phyloP scores from a whole-genome alignment of 2,113 vertebrate genomes.

The Phalacrocorax brasilianus region DNA sequence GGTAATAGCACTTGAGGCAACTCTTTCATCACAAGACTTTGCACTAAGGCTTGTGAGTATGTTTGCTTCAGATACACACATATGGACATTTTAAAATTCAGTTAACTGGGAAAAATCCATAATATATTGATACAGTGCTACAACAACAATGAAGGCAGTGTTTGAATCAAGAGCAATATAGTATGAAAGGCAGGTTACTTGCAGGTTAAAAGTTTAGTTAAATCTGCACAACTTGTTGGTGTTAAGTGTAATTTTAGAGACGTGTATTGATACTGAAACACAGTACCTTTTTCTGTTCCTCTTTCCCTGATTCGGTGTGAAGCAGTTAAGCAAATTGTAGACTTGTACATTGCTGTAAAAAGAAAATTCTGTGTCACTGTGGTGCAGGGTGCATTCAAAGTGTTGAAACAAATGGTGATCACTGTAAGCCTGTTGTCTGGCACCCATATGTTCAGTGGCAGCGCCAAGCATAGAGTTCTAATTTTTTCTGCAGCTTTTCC shows the following conservation, averaged over 20 bases:
- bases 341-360: not conserved
- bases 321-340: not conserved
- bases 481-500: constrained; percentile 53
- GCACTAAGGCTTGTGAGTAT: not conserved
- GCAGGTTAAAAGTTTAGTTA: not conserved
- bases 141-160: not conserved
- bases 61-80: not conserved
- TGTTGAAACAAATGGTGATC: not conserved
- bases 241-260: not conserved
- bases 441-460: constrained; percentile 23
- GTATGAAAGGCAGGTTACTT: not conserved
- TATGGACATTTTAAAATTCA: not conserved
- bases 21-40: not conserved
- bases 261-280: not conserved
- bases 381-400: not conserved
- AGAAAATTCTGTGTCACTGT: not conserved
- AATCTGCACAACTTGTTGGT: not conserved
- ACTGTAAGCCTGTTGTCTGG: not conserved
- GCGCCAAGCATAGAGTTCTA: not conserved
- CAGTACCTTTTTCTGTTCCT: not conserved
- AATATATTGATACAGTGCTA: not conserved
- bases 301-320: not conserved
- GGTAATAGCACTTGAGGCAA: not conserved
- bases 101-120: not conserved
- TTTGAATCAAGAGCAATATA: not conserved